Evolutionary conservation across 2,113 vertebrate species (phyloP).

Genomic region (Gobio gobio): DNA sequence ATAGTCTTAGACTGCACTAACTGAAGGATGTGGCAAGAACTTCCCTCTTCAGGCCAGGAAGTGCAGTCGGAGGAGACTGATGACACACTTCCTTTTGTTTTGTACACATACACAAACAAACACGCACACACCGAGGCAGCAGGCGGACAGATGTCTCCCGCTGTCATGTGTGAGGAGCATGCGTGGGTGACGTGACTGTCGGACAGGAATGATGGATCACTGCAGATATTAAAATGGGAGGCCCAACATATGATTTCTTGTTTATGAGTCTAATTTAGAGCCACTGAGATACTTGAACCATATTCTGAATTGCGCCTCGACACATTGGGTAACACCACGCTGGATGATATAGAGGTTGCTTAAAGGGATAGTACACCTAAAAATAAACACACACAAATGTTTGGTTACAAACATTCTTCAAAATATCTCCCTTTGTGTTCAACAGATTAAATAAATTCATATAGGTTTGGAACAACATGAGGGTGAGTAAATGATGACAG

Average conservation of each 20-base stretch:
- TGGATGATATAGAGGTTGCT: background rate
- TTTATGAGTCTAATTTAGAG: conserved; percentile 1
- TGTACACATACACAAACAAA: background rate
- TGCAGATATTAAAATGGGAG: conserved; percentile 38
- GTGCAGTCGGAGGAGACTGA: conserved; percentile 46
- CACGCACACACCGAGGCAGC: background rate
- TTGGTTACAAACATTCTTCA: too few relatives aligned
- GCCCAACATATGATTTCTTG: background rate
- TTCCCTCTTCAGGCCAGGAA: conserved; percentile 19
- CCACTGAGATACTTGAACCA: background rate
- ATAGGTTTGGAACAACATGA: too few relatives aligned
- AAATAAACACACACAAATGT: too few relatives aligned
- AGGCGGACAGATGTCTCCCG: conserved; percentile 32
- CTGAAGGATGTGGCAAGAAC: conserved; percentile 35
- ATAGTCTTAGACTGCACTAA: background rate
- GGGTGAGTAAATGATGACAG: too few relatives aligned
- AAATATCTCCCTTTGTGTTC: too few relatives aligned
- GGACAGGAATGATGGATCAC: background rate
- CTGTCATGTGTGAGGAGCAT: background rate
- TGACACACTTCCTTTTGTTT: conserved; percentile 44
- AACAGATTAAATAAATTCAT: too few relatives aligned
- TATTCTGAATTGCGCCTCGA: background rate
- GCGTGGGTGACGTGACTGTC: conserved; percentile 13
- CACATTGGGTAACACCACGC: background rate
- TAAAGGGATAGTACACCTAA: too few relatives aligned